Evolutionary conservation across 2,113 vertebrate species (phyloP).

Genomic region (Casuarius casuarius): DNA sequence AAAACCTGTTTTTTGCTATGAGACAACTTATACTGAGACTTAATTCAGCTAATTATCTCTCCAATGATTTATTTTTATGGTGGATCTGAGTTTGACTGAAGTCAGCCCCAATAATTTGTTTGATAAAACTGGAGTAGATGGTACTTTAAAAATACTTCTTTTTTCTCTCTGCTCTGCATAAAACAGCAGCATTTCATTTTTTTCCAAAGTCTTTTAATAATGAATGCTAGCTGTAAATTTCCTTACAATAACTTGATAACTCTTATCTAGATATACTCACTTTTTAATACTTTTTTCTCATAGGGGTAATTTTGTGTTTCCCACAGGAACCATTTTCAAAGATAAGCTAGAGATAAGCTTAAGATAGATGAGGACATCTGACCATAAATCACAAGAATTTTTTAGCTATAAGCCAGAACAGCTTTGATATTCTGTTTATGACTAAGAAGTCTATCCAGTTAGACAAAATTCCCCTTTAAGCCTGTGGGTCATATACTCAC

Average conservation of each 20-base stretch:
- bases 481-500: not conserved
- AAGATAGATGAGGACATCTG: not conserved
- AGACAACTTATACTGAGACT: not conserved
- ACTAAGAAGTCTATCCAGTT: not conserved
- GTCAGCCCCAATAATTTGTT: not conserved
- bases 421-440: not conserved
- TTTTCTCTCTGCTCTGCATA: not conserved
- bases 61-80: not conserved
- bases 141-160: not conserved
- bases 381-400: not conserved
- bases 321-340: constrained; percentile 17
- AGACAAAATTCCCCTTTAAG: not conserved
- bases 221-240: not conserved
- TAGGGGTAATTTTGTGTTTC: not conserved
- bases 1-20: not conserved
- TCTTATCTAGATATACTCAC: not conserved
- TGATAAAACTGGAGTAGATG: not conserved
- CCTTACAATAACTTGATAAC: not conserved
- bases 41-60: not conserved
- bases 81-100: not conserved
- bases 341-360: not conserved
- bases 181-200: not conserved
- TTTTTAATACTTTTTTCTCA: constrained; percentile 1
- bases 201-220: not conserved
- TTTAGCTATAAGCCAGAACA: not conserved